Evolutionary conservation across 2,113 vertebrate species (phyloP).

Genomic region (Psettodes erumei): DNA sequence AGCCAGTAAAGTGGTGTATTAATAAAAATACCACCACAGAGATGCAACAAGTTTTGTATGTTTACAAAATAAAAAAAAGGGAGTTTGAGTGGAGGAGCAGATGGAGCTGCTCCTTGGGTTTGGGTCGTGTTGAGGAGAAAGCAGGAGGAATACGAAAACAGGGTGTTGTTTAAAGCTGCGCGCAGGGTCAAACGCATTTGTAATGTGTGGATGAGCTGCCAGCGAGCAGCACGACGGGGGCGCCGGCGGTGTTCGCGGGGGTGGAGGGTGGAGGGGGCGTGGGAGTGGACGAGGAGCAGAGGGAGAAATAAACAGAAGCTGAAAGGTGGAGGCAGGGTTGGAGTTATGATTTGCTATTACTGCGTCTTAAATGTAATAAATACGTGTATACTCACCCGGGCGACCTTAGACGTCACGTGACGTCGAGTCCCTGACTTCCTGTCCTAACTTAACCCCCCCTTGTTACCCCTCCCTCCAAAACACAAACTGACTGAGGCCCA

Average conservation of each 20-base stretch:
- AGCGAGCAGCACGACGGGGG: conserved; percentile 40
- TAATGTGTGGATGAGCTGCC: conserved; percentile 58
- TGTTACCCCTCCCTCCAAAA: conserved; percentile 10
- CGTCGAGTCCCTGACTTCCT: not conserved
- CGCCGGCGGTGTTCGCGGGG: conserved; percentile 42
- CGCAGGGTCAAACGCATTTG: conserved; percentile 60
- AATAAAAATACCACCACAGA: no score
- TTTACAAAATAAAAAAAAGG: not conserved
- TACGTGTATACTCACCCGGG: no score
- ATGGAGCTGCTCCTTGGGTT: no score
- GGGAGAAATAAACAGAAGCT: conserved; percentile 1
- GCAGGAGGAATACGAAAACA: not conserved
- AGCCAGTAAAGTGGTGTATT: no score
- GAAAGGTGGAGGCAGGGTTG: not conserved
- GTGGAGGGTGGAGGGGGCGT: no score
- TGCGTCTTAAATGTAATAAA: not conserved
- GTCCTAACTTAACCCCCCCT: not conserved
- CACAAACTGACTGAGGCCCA: conserved; percentile 37
- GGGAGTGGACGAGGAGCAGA: conserved; percentile 36
- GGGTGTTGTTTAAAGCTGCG: conserved; percentile 33
- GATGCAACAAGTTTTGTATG: no score
- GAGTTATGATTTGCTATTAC: not conserved
- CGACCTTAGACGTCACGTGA: not conserved
- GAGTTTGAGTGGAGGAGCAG: not conserved
- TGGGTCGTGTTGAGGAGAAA: not conserved